These are phyloP conservation scores for Diploscapter pachys DNA, from an alignment of 1,140 invertebrate genomes.

Conservation along the genomic window DNA sequence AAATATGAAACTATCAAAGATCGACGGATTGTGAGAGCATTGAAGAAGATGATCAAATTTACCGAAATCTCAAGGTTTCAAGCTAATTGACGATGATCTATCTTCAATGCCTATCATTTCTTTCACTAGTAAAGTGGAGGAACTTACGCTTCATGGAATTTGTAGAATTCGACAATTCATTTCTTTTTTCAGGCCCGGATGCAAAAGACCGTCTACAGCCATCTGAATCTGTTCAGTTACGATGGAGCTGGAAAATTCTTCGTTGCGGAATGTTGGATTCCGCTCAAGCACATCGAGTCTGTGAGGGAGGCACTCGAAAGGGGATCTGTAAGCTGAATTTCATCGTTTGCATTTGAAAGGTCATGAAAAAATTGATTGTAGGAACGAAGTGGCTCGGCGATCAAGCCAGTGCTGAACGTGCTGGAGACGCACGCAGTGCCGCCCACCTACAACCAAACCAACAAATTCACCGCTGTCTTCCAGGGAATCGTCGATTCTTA, in stretches of 20 bases:
- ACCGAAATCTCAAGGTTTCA: background rate
- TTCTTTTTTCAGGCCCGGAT: conserved; percentile 39
- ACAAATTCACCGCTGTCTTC: conserved; percentile 92
- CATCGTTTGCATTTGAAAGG: background rate
- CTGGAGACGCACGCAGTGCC: conserved; percentile 81
- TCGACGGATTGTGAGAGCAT: conserved; percentile 67
- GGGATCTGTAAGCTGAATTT: conserved; percentile 56
- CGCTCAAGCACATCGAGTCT: conserved; percentile 79
- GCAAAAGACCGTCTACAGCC: conserved; percentile 70
- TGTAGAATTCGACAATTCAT: conserved; percentile 70
- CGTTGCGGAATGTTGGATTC: conserved; percentile 98
- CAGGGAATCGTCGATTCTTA: conserved; percentile 93
- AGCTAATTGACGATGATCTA: too few relatives aligned
- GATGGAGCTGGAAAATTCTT: conserved; percentile 78
- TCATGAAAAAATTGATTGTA: conserved; percentile 6
- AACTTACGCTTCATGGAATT: too few relatives aligned
- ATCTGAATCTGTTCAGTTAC: conserved; percentile 70
- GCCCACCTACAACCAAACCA: conserved; percentile 89
- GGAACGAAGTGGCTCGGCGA: conserved; percentile 81
- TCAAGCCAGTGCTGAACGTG: conserved; percentile 89
- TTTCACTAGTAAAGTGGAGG: too few relatives aligned
- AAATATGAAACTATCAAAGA: too few relatives aligned
- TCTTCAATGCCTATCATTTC: too few relatives aligned
- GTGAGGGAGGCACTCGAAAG: conserved; percentile 62
- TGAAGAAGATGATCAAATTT: background rate